Base-by-base conservation (phyloP, 2,888 invertebrate genomes). In the Caenorhabditis drosophilae region DNA sequence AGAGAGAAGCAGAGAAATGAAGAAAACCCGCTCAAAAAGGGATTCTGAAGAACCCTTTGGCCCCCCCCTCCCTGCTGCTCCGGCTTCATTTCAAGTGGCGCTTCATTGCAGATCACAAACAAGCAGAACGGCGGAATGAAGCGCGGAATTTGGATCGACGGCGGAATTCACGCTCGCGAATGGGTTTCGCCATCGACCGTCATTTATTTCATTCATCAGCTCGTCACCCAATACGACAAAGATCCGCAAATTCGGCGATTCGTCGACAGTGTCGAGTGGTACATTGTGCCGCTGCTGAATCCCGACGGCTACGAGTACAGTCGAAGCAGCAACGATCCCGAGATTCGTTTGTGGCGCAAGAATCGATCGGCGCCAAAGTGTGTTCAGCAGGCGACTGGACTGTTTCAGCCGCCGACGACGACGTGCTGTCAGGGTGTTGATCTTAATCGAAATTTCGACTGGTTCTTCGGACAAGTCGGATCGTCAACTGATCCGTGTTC, bases 381-480 rank as follows among this genome's bases (percentile, higher is more conserved):
- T 49, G 69, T 58, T 48, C 67, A 62, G 36, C 58, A 58, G 47
- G 50, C 63, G 11, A 52, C 70, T 6, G 69, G 81, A 15, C 69
- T 80, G 27, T 80, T 81, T 63, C 59, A 72, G 27, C 75, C 79
- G 2, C 81, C 81, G 6, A 70, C 70, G 7, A 80, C 77, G 18
- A 73, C 73, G 2, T 83, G 83, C 61, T 83, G 83, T 40, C 78
- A 78, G 40, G 83, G 83, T 15, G 83, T 83, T 18, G 83, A 83
- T 50, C 62, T 83, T 31, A 83, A 83, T 40, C 56, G 83, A n/a
- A 83, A 83, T 63, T 83, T 82, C 47, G 83, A 83, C 56, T 83
- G 81, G 81, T 80, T 79, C 74, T 83, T 81, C 55, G 81, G 81
- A 7, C 79, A 80, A 70, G 79, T 79, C 25, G 82, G 80, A 35